Conservation (phyloP, 2,888 invertebrate genomes). For the Lithophane leautieri region DNA sequence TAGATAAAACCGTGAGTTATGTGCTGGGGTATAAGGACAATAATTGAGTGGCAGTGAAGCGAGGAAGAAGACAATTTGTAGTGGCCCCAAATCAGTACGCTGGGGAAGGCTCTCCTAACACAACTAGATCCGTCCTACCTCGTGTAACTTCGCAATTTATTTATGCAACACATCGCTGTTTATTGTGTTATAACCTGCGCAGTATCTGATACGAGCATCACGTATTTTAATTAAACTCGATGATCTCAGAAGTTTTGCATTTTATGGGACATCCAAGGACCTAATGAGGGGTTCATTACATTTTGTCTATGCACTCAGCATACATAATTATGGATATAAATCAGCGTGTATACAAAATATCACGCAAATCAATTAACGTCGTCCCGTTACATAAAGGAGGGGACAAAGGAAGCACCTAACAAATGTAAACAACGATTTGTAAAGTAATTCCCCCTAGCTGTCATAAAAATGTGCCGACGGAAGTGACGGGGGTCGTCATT, state of each 20-base stretch:
- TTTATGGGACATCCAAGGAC: constrained; percentile 21
- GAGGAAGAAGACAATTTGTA: constrained; percentile 89
- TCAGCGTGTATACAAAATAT: constrained; percentile 16
- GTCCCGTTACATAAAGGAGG: constrained; percentile 28
- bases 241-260: constrained; percentile 43
- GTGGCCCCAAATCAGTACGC: constrained; percentile 88
- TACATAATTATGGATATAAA: constrained; percentile 11
- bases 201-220: constrained; percentile 32
- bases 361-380: constrained; percentile 50
- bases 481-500: constrained; percentile 75
- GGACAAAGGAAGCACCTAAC: constrained; percentile 53
- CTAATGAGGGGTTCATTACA: constrained; percentile 20
- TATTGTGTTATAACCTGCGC: constrained; percentile 30
- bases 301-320: constrained; percentile 28
- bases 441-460: constrained; percentile 67
- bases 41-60: constrained; percentile 76
- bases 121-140: constrained; percentile 81
- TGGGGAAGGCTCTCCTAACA: constrained; percentile 87
- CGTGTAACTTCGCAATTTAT: constrained; percentile 73
- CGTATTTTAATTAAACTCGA: constrained; percentile 48
- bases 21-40: constrained; percentile 78
- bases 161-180: constrained; percentile 70
- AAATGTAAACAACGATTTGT: constrained; percentile 68
- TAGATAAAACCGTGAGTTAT: constrained; percentile 80
- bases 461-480: constrained; percentile 68